Evolutionary conservation across 2,888 invertebrate species (phyloP).

Genomic region (Reticulitermes lucifugus): DNA sequence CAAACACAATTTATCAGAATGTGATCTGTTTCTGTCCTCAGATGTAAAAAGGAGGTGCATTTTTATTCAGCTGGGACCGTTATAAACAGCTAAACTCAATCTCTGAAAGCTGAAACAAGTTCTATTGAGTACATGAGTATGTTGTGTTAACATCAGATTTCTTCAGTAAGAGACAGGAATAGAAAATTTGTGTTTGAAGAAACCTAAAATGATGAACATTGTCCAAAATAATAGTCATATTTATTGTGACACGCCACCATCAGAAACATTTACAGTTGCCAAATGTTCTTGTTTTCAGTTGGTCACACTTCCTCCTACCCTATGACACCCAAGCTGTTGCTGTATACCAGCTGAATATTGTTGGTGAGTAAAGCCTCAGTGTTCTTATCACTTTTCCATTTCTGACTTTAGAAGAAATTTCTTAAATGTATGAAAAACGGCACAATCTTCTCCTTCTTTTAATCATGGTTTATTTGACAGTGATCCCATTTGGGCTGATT

Average conservation of each 20-base stretch:
- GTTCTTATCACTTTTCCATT: not conserved
- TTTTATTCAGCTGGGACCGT: too few relatives aligned
- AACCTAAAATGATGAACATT: too few relatives aligned
- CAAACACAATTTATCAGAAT: too few relatives aligned
- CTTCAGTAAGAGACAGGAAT: not conserved
- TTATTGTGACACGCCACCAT: too few relatives aligned
- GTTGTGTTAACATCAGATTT: too few relatives aligned
- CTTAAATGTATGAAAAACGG: not conserved
- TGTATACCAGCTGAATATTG: conserved; percentile 49
- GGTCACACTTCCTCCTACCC: conserved; percentile 50
- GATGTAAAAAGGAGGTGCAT: too few relatives aligned
- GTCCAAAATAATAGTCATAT: too few relatives aligned
- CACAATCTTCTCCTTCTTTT: not conserved
- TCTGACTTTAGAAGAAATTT: not conserved
- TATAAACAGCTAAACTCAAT: too few relatives aligned
- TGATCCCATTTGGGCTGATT: conserved; percentile 50
- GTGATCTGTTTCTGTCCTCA: too few relatives aligned
- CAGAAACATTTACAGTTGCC: too few relatives aligned
- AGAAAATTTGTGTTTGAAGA: not conserved
- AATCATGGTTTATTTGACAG: conserved; percentile 30
- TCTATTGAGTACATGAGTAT: too few relatives aligned
- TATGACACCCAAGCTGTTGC: conserved; percentile 36
- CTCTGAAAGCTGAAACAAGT: too few relatives aligned
- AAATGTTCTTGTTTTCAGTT: conserved; percentile 46
- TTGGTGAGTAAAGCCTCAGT: conserved; percentile 43